phyloP scores from a whole-genome alignment of 64 coral and sea anemone genomes.

The Pocillopora verrucosa region DNA sequence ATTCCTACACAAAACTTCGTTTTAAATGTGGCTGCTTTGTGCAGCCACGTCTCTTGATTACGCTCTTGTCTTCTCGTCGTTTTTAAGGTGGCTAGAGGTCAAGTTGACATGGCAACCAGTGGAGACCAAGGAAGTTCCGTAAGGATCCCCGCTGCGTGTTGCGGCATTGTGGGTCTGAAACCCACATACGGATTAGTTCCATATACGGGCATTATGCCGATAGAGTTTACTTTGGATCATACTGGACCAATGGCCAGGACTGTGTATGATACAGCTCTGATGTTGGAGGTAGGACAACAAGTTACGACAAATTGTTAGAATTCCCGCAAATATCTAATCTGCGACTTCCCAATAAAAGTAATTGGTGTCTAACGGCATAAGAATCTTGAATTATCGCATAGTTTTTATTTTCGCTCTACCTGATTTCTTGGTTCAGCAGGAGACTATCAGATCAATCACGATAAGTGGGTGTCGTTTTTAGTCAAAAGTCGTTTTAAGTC shows the following conservation, averaged over 20 bases:
- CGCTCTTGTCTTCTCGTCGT: not conserved
- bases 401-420: no score
- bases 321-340: no score
- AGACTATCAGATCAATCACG: no score
- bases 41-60: not conserved
- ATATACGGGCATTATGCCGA: conserved; percentile 75
- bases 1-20: no score
- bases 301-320: no score
- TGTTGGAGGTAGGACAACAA: conserved; percentile 60
- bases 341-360: no score
- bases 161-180: conserved; percentile 94
- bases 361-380: no score
- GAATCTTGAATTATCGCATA: no score
- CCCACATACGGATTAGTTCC: conserved; percentile 81
- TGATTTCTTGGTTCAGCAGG: no score
- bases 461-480: no score
- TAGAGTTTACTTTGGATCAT: conserved; percentile 77
- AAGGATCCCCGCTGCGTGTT: conserved; percentile 54
- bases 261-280: conserved; percentile 69
- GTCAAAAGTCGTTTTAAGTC: no score
- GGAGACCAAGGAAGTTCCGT: conserved; percentile 91
- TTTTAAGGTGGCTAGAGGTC: conserved; percentile 61
- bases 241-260: conserved; percentile 77
- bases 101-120: conserved; percentile 87
- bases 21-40: no score